Evolutionary conservation across 2,888 invertebrate genomes (phyloP).

Genomic region (Agapostemon virescens): DNA sequence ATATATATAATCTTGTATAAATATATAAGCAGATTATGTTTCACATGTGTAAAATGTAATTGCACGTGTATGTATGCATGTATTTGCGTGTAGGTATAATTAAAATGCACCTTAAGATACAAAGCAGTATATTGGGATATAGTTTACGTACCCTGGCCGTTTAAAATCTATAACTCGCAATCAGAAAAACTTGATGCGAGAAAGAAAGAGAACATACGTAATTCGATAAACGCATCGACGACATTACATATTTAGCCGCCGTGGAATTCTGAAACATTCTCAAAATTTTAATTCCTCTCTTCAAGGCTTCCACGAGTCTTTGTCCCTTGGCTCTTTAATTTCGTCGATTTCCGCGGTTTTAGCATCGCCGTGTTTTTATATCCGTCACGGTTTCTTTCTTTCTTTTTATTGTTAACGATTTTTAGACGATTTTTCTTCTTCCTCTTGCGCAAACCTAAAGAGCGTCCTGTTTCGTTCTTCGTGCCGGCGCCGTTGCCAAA

Average conservation of each 20-base stretch:
- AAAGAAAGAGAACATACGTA: conserved; percentile 37
- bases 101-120: conserved; percentile 74
- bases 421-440: not conserved
- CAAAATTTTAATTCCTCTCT: conserved; percentile 59
- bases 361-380: not conserved
- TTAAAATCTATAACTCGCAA: conserved; percentile 44
- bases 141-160: conserved; percentile 76
- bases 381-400: not conserved
- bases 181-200: conserved; percentile 45
- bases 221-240: conserved; percentile 37
- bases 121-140: conserved; percentile 77
- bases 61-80: conserved; percentile 53
- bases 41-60: conserved; percentile 50
- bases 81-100: conserved; percentile 37
- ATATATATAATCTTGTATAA: too few relatives aligned
- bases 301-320: conserved; percentile 8
- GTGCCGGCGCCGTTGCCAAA: not conserved
- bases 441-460: not conserved
- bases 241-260: conserved; percentile 50
- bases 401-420: not conserved
- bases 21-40: not conserved
- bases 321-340: not conserved
- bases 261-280: conserved; percentile 76
- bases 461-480: not conserved
- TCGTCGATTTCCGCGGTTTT: not conserved